Percentiles rank a stretch among this genome's conserved stretches.
phyloP scores from a whole-genome alignment of 2,113 vertebrate genomes.

The Brevimyrus niger region DNA sequence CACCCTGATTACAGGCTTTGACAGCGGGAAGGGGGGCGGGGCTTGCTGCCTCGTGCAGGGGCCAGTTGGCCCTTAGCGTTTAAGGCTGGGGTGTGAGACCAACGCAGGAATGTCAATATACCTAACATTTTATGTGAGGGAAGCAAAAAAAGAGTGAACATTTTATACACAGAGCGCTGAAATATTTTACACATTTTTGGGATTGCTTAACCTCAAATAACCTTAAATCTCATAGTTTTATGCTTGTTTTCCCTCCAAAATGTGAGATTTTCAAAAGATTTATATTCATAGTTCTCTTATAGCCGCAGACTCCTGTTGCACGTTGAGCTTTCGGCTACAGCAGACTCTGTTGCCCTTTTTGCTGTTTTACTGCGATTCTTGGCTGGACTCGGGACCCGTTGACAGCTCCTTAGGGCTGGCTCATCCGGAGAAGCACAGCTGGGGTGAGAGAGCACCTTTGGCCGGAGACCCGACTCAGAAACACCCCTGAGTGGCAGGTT shows the following conservation, averaged over 20 bases:
- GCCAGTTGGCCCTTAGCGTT: neutral
- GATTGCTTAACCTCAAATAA: slow-evolving; percentile 4
- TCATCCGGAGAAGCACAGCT: slow-evolving; percentile 7
- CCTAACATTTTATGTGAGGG: neutral
- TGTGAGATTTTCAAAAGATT: slow-evolving; percentile 9
- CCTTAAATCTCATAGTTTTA: neutral
- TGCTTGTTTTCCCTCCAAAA: neutral
- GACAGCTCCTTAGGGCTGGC: neutral
- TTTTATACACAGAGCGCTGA: neutral
- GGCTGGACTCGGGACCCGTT: neutral
- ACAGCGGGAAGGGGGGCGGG: neutral
- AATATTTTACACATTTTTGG: neutral
- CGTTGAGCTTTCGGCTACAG: neutral
- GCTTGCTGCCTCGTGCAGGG: neutral
- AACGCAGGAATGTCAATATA: neutral
- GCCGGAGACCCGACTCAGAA: neutral
- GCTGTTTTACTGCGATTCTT: slow-evolving; percentile 1
- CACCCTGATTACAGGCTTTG: neutral
- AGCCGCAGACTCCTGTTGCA: neutral
- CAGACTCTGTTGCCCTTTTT: neutral
- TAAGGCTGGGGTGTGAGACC: neutral
- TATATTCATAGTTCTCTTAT: neutral
- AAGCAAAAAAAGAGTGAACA: neutral
- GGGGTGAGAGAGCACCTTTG: slow-evolving; percentile 12
- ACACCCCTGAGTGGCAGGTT: neutral